These are phyloP conservation scores for Oscheius sp. DNA, from an alignment of 2,888 invertebrate genomes.

Conservation along the genomic window DNA sequence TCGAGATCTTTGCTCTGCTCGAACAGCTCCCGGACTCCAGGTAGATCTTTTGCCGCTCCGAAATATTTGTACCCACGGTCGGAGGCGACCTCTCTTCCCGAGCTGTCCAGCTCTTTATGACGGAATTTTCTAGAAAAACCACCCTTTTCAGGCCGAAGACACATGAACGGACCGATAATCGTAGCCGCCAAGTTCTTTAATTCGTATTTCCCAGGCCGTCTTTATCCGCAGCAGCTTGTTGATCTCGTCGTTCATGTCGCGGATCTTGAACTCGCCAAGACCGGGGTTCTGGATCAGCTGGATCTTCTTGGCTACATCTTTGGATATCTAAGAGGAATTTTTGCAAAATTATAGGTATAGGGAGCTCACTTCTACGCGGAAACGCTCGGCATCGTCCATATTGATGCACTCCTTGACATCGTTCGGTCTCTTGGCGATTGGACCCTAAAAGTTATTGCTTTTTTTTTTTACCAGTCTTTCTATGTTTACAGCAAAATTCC, in stretches of 20 bases:
- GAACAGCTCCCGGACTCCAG: conserved; percentile 96
- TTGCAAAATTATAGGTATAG: background rate
- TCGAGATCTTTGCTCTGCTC: conserved; percentile 80
- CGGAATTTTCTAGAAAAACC: conserved; percentile 65
- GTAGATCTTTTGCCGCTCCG: conserved; percentile 81
- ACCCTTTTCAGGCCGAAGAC: background rate
- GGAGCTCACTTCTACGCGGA: conserved; percentile 84
- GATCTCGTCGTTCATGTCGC: conserved; percentile 98
- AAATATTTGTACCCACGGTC: conserved; percentile 93
- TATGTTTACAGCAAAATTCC: background rate
- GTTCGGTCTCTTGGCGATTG: conserved; percentile 66
- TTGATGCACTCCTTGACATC: conserved; percentile 91
- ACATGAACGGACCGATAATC: conserved; percentile 77
- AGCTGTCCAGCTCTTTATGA: conserved; percentile 83
- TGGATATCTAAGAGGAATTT: conserved; percentile 81
- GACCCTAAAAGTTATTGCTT: conserved; percentile 4
- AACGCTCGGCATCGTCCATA: conserved; percentile 85
- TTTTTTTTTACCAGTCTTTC: background rate
- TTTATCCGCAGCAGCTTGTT: conserved; percentile 92
- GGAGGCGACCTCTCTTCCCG: conserved; percentile 95
- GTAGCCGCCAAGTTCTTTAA: conserved; percentile 92
- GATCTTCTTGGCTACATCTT: conserved; percentile 97
- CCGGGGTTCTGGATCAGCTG: conserved; percentile 94
- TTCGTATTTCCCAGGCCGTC: conserved; percentile 90
- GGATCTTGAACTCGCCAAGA: conserved; percentile 95